Evolutionary conservation across 2,797 vertebrate genomes (phyloP).

Genomic region (Poecilia gillii): DNA sequence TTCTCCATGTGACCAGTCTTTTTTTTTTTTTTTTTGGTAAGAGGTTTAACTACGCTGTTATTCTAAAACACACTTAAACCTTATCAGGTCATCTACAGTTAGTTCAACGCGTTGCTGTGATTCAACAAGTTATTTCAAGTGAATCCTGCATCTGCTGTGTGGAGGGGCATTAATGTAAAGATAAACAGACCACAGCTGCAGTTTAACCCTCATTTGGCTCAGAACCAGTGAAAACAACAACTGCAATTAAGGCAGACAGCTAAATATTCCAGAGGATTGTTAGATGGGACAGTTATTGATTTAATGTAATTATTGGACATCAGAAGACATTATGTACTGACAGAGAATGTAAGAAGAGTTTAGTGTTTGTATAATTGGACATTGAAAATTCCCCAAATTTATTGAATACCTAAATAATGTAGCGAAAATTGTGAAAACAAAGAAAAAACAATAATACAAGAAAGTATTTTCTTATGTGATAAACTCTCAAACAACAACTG

Average conservation of each 20-base stretch:
- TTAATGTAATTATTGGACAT: not conserved
- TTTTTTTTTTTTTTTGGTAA: not conserved
- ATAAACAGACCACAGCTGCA: not conserved
- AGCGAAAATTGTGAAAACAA: not conserved
- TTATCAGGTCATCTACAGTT: not conserved
- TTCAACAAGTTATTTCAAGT: not conserved
- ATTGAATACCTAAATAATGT: not conserved
- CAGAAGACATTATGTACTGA: not conserved
- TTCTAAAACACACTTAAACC: not conserved
- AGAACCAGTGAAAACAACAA: not conserved
- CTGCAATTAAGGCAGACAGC: not conserved
- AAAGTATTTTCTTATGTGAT: not conserved
- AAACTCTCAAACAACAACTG: not conserved
- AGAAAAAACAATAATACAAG: not conserved
- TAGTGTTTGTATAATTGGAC: too few relatives aligned
- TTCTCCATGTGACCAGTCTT: not conserved
- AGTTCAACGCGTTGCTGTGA: not conserved
- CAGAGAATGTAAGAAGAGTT: not conserved
- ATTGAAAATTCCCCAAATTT: not conserved
- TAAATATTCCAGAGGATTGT: not conserved
- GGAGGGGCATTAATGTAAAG: not conserved
- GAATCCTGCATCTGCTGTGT: not conserved
- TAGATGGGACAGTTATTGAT: not conserved
- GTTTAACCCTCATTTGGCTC: slow-evolving; percentile 1
- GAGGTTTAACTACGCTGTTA: not conserved